Base-by-base conservation (phyloP, 1,140 invertebrate species). In the Meloidogyne chitwoodi region DNA sequence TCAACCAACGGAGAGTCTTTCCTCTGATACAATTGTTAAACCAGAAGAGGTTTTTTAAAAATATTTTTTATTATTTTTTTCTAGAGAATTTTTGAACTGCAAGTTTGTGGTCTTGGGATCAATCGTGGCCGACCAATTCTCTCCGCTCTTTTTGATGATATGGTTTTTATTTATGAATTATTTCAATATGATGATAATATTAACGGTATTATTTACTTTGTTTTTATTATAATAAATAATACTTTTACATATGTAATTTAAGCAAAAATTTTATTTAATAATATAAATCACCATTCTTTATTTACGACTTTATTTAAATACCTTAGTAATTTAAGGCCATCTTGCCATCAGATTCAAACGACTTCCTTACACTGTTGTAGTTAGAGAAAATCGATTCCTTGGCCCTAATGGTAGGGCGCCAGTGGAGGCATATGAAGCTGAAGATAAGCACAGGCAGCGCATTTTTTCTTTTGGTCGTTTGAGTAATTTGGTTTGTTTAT, bases 41-140 rank as follows among this genome's bases (percentile, higher is more conserved):
- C 74, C 72, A 5, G 76, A 77, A 77, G 76, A 77, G 62, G 76
- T 77, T 22, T 19, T 16, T 24, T 31, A 0, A 41, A 44, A 12
- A 2, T 29, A 62, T 31, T 31, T 26, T 66, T n/a, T 69, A 27
- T 70, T 68, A 24, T n/a, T 69, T 76, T 66, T 16, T 68, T 77
- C 11, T 38, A 84, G 62, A 64, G 81, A 22, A 71, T 85, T 62
- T 65, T 80, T 16, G 84, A 86, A 74, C n/a, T 84, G 8, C 63
- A 71, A 1, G 56, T 83, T 27, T 56, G 61, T 24, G 84, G 84
- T 12, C 74, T 87, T 79, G 85, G 85, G 24, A 78, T 80, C 12
- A 87, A 86, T 64, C 74, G 85, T 68, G 64, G 65, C 2, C 68
- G 86, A 29, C 85, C 85, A 14, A 68, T 86, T 2, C 76, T 86